Base-by-base conservation (phyloP, 2,888 invertebrate genomes). In the Drosophila hawaiiensis region DNA sequence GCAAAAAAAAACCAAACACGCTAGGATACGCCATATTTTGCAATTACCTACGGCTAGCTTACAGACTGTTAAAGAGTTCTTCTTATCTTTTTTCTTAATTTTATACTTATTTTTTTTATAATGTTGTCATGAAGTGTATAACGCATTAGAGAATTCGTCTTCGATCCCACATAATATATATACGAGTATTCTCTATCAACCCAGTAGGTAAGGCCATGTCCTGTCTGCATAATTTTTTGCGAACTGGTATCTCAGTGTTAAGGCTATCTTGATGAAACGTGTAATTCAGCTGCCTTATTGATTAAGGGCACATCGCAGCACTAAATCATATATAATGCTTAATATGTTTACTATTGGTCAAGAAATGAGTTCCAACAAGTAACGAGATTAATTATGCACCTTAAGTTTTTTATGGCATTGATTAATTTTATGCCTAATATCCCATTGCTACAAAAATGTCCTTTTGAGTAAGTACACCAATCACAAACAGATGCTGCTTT, bases 401-500 rank as follows among this genome's bases (percentile, higher is more conserved):
- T 5, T 54, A 35, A 25, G 10, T 16, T 54, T 22, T 2, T 28
- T 22, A 37, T 25, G 25, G 16, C 22, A 19, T 25, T 37, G 19
- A 39, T 55, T 39, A n/a, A 55, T 56, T n/a, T 9, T 37, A 39
- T 37, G 12, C 37, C 19, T 19, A 6, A 37, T 7, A 55, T 2
- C 19, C 25, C 19, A 37, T 28, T 39, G 56, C 55, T 12, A 14
- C 6, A 28, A 12, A 37, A 19, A 55, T 55, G 25, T 37, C 9
- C 37, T 28, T 14, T 39, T 56, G n/a, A 39, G 9, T 56, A 28
- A 39, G n/a, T n/a, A 25, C n/a, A 39, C n/a, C 14, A 39, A n/a
- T 56, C 41, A n/a, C 39, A 39, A 56, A n/a, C 56, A 56, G 56
- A 56, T 56, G n/a, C 9, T 56, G 10, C 35, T 25, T 3, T 16